Percentiles rank a stretch among this genome's conserved stretches.
phyloP scores from a whole-genome alignment of 2,888 invertebrate genomes.

The Autographa pulchrina region DNA sequence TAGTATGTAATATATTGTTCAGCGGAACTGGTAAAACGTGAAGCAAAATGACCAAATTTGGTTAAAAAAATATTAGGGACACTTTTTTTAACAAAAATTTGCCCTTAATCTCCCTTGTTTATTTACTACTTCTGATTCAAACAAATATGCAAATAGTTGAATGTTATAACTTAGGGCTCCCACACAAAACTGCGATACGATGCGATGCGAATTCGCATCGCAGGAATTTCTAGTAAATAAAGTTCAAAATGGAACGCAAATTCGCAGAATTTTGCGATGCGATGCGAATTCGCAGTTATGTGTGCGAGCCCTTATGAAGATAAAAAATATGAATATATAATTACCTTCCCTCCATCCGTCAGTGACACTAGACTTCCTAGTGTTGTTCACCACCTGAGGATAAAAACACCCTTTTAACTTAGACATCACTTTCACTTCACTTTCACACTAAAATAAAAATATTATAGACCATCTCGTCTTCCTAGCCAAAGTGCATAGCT shows the following conservation, averaged over 20 bases:
- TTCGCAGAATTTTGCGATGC: too few relatives aligned
- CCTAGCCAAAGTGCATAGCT: constrained; percentile 70
- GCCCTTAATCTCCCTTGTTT: neutral
- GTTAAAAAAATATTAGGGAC: too few relatives aligned
- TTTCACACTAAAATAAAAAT: constrained; percentile 47
- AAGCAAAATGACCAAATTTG: too few relatives aligned
- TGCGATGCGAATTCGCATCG: too few relatives aligned
- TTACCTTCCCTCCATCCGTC: constrained; percentile 89
- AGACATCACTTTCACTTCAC: constrained; percentile 68
- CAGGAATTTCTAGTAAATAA: too few relatives aligned
- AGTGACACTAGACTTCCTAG: constrained; percentile 89
- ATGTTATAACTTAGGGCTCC: neutral
- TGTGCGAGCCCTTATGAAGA: too few relatives aligned
- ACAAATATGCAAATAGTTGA: neutral
- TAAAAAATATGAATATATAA: neutral
- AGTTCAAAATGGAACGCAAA: too few relatives aligned
- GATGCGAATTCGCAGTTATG: too few relatives aligned
- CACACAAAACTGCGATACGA: too few relatives aligned
- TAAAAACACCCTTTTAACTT: constrained; percentile 64
- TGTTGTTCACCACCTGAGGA: constrained; percentile 92
- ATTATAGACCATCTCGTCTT: constrained; percentile 77
- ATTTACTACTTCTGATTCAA: neutral
- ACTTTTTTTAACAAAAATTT: too few relatives aligned
- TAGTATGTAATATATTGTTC: too few relatives aligned
- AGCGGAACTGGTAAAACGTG: too few relatives aligned